Conservation (phyloP, 2,113 vertebrate genomes). For the Cavia porcellus region DNA sequence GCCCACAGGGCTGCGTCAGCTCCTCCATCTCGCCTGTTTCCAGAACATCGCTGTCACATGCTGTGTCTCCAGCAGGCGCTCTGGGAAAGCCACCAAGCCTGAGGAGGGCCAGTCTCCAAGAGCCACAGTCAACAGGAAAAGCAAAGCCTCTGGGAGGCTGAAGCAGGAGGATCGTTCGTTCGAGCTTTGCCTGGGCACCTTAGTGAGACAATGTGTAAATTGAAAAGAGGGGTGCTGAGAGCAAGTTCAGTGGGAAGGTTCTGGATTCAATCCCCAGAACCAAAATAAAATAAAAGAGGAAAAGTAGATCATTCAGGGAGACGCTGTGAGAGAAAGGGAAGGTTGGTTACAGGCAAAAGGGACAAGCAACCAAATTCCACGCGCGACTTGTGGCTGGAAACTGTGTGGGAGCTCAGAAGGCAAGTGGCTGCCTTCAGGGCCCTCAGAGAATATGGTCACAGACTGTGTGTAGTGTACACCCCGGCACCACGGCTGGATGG, state of each 20-base stretch:
- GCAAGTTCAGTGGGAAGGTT: neutral
- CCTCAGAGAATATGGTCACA: neutral
- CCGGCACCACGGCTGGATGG: neutral
- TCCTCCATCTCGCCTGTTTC: neutral
- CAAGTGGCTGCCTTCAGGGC: too few relatives aligned
- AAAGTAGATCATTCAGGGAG: neutral
- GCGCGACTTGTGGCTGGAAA: neutral
- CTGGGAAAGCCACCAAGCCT: neutral
- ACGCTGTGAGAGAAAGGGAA: neutral
- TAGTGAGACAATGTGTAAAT: neutral
- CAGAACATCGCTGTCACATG: too few relatives aligned
- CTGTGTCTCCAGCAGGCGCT: neutral
- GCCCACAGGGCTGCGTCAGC: neutral
- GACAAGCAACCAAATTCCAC: accelerated
- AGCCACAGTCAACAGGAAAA: neutral
- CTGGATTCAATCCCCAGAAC: neutral
- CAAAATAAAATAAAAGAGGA: neutral
- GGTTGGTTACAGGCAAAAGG: accelerated
- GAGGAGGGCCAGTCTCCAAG: neutral
- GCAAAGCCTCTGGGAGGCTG: neutral
- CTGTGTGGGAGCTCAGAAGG: neutral
- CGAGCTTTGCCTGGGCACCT: neutral
- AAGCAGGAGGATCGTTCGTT: neutral
- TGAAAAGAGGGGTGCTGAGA: neutral
- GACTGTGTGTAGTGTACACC: accelerated